phyloP scores from a whole-genome alignment of 2,797 vertebrate species.

The Pipistrellus nathusii region DNA sequence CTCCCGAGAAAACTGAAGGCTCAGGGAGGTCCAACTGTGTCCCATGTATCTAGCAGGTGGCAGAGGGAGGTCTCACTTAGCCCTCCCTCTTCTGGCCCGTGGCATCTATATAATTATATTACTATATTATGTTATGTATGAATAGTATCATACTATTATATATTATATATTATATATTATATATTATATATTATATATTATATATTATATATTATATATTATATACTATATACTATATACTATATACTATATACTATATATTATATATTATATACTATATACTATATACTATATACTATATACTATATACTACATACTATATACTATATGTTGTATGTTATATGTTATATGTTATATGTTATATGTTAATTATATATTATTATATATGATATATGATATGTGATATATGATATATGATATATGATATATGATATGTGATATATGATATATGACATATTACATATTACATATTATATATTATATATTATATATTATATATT shows the following conservation, averaged over 20 bases:
- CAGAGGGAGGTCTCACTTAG: too few relatives aligned
- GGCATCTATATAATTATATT: neutral
- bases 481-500: neutral
- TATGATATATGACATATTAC: neutral
- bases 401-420: neutral
- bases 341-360: too few relatives aligned
- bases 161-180: rapidly evolving
- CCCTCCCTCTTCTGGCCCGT: neutral
- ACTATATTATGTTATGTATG: neutral
- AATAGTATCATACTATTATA: neutral
- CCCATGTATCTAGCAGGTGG: rapidly evolving
- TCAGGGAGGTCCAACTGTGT: rapidly evolving
- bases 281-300: too few relatives aligned
- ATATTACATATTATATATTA: rapidly evolving
- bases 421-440: rapidly evolving
- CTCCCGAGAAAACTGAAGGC: neutral
- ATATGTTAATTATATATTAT: neutral
- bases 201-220: rapidly evolving
- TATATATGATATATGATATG: rapidly evolving
- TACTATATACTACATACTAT: neutral
- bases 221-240: rapidly evolving
- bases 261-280: too few relatives aligned
- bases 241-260: rapidly evolving
- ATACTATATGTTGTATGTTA: too few relatives aligned
- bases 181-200: rapidly evolving